Base-by-base conservation (phyloP, 1,140 invertebrate genomes). In the Elymnias hypermnestra region DNA sequence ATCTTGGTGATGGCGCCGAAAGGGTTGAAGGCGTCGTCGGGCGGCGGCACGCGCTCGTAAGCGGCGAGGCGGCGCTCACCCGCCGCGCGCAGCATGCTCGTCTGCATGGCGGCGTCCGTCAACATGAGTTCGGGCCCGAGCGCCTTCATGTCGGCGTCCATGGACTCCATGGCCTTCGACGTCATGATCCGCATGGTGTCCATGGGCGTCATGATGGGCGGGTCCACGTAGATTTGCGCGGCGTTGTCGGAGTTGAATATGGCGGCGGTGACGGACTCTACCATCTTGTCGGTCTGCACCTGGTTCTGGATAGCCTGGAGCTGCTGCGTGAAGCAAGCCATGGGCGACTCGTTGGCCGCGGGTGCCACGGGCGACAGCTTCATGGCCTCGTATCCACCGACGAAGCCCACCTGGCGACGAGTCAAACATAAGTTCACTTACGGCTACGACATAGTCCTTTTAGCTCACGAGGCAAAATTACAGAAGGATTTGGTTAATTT, bases 271-370 rank as follows among this genome's bases (percentile, higher is more conserved):
- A 87, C 86, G 0, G 77, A 72, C 45, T 87, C 83, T 31, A 87
- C 83, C 75, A 87, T 85, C 51, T 87, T 87, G 57, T 86, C 86
- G 5, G 86, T 87, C 49, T 84, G 76, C 15, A 74, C 79, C 51
- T 86, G 83, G 41, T 72, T 87, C 46, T 87, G 84, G 5, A 87
- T 77, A 17, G 78, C 78, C 50, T 85, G 81, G 23, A 87, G 64
- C 31, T 83, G 74, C 46, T 85, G 81, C 13, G 77, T 76, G 58
- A 86, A 87, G 5, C 76, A 63, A 3, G 56, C 67, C 6, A 78
- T 57, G 10, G 63, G 72, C 23, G 67, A 61, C 50, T 70, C 69
- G 62, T 60, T 71, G 21, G 65, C 62, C 3, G 71, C 39, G 5
- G 69, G 56, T 2, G 69, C 59, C n/a, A 61, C 44, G 7, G 81